Evolutionary conservation across 2,113 vertebrate species (phyloP).

Genomic region (Nerophis ophidion): DNA sequence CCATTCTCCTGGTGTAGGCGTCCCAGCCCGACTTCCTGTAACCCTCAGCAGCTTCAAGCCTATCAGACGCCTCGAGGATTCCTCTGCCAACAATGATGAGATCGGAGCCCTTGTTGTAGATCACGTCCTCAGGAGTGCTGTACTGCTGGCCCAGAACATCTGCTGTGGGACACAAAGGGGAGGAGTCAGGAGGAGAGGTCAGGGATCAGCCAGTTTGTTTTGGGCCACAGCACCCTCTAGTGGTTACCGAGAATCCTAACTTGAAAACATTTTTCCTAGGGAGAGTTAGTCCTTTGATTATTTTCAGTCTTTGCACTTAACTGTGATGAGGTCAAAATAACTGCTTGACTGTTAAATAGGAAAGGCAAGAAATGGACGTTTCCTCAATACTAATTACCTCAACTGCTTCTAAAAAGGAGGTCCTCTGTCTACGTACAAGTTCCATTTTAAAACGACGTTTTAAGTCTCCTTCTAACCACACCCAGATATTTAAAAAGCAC

Average conservation of each 20-base stretch:
- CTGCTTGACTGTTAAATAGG: too few species aligned
- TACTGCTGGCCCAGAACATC: slow-evolving; percentile 90
- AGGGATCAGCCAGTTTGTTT: neutral
- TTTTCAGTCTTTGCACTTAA: too few species aligned
- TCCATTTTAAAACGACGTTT: too few species aligned
- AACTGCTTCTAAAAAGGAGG: too few species aligned
- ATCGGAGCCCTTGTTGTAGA: slow-evolving; percentile 80
- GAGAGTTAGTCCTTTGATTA: too few species aligned
- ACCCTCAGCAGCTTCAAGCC: slow-evolving; percentile 73
- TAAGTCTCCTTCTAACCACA: too few species aligned
- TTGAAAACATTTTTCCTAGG: neutral
- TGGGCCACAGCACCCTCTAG: slow-evolving; percentile 36
- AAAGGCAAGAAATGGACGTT: too few species aligned
- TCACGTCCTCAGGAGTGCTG: slow-evolving; percentile 80
- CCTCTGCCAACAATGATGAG: slow-evolving; percentile 94
- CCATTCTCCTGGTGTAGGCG: slow-evolving; percentile 76
- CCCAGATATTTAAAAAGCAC: too few species aligned
- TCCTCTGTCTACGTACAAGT: too few species aligned
- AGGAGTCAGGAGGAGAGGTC: neutral
- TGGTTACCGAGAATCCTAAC: slow-evolving; percentile 23
- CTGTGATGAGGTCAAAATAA: too few species aligned
- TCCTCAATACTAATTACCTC: too few species aligned
- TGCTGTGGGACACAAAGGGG: slow-evolving; percentile 58
- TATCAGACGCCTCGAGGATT: slow-evolving; percentile 75
- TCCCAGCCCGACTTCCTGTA: slow-evolving; percentile 87